A percentile compares a stretch with the other conserved stretches of the same genome.
Evolutionary conservation across 2,888 invertebrate genomes (phyloP).

Genomic region (Branchipolynoe longqiensis): DNA sequence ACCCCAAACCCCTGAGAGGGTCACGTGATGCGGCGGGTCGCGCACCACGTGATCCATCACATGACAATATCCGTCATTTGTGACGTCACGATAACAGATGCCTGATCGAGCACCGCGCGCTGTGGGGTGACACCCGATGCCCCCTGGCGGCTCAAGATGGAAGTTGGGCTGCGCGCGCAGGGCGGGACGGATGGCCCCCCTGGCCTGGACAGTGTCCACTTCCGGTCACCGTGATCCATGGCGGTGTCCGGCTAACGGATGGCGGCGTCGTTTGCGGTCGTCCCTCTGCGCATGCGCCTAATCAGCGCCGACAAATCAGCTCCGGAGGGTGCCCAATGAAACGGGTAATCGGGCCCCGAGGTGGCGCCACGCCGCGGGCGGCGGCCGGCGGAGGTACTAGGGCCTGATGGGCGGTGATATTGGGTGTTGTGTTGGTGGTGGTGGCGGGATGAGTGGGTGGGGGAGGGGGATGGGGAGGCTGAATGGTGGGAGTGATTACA

Average conservation of each 20-base stretch:
- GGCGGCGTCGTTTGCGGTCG: neutral
- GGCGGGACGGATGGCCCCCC: constrained; percentile 29
- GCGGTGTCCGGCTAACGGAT: constrained; percentile 40
- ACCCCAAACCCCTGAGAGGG: neutral
- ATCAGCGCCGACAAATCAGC: constrained; percentile 23
- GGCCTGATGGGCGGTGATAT: neutral
- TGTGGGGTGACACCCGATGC: constrained; percentile 19
- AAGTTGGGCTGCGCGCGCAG: neutral
- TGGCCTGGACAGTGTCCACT: constrained; percentile 51
- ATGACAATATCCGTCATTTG: constrained; percentile 49
- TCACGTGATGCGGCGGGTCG: constrained; percentile 33
- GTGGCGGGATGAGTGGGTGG: no score
- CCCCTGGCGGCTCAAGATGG: constrained; percentile 20
- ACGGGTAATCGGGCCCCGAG: constrained; percentile 22
- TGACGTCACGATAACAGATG: constrained; percentile 49
- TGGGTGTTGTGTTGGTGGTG: no score
- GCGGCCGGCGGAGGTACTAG: no score
- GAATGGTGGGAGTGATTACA: no score
- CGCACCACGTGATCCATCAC: constrained; percentile 46
- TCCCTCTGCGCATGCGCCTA: no score
- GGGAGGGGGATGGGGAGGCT: neutral
- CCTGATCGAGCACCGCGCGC: constrained; percentile 20
- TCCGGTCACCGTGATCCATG: constrained; percentile 47
- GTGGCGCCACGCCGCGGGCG: constrained; percentile 4
- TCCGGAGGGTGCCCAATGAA: constrained; percentile 5